Evolutionary conservation across 2,113 vertebrate genomes (phyloP), one percentile per base, ranked within the genome.

Genomic region (Spea bombifrons): DNA sequence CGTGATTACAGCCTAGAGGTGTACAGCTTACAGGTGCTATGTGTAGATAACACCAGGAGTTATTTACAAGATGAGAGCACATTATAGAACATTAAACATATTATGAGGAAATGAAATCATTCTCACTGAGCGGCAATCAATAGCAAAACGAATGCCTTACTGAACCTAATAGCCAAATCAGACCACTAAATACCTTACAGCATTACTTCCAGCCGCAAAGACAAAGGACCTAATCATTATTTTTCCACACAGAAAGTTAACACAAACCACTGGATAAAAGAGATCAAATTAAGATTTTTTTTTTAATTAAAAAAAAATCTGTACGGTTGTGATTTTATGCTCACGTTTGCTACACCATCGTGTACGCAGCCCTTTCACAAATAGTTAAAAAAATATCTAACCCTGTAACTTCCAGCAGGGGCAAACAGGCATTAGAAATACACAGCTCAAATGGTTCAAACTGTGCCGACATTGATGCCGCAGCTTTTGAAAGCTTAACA

Each of bases 1-100:
- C 43, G 70, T 57, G 44, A 73, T 79, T 79, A 79, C 53, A 67
- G 70, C 48, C 73, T 48, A 66, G 63, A 79, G 70, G 69, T 78
- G 69, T 72, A 49, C 49, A 30, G 69, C 49, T 57, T 30, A 72
- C 63, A 73, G 50, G 63, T 70, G 75, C 44, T 71, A 6, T n/a
- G 7, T 52, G 75, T 44, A 43, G 53, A 71, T 12, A 47, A 30
- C 55, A 45, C 50, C 8, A 53, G 4, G n/a, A 7, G 17, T 9
- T 64, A 64, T 70, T 59, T 76, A 59, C 17, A 50, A 68, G 17
- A 4, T 7, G 48, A 5, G 10, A 9, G n/a, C 7, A 17, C 66
- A 61, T 76, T 57, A 43, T 8, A 43, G 66, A 49, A n/a, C 8
- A 57, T 57, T 43, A 67, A 46, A 59, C 12, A 59, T 59, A 13